These are phyloP conservation scores for Mormyrus iriodes DNA, from an alignment of 2,113 vertebrate species.

Conservation along the genomic window DNA sequence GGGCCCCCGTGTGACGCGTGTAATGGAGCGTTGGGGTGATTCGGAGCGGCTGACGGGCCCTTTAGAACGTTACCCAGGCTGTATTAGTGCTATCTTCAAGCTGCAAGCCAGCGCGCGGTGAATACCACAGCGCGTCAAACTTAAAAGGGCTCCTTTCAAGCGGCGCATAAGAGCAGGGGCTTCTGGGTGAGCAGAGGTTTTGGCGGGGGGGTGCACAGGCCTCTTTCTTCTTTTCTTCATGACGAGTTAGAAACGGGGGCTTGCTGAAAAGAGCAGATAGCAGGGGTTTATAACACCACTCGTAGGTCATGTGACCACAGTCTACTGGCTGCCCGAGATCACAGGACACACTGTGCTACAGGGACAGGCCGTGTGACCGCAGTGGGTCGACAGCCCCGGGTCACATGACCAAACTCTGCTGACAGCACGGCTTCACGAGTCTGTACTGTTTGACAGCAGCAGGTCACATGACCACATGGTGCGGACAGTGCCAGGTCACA, in stretches of 20 bases:
- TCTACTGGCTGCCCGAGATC: neutral
- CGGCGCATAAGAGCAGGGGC: conserved; percentile 20
- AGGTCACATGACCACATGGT: neutral
- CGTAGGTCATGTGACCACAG: neutral
- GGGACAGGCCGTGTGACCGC: neutral
- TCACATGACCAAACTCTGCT: neutral
- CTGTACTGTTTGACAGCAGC: neutral
- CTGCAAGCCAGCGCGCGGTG: neutral
- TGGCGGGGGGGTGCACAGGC: conserved; percentile 9
- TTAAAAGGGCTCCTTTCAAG: conserved; percentile 7
- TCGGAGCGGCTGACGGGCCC: neutral
- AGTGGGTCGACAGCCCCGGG: neutral
- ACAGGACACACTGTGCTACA: neutral
- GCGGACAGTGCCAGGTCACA: neutral
- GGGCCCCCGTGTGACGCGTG: neutral
- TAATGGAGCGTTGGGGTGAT: neutral
- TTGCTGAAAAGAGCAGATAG: neutral
- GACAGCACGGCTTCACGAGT: neutral
- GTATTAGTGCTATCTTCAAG: neutral
- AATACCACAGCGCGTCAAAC: conserved; percentile 5
- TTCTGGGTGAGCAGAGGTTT: conserved; percentile 26
- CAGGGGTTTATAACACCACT: neutral
- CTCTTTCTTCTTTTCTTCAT: neutral
- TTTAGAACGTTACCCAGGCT: neutral
- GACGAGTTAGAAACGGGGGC: conserved; percentile 2